Percentiles rank a stretch among this genome's conserved stretches.
phyloP scores from a whole-genome alignment of 2,113 vertebrate species.

The Entelurus aequoreus region DNA sequence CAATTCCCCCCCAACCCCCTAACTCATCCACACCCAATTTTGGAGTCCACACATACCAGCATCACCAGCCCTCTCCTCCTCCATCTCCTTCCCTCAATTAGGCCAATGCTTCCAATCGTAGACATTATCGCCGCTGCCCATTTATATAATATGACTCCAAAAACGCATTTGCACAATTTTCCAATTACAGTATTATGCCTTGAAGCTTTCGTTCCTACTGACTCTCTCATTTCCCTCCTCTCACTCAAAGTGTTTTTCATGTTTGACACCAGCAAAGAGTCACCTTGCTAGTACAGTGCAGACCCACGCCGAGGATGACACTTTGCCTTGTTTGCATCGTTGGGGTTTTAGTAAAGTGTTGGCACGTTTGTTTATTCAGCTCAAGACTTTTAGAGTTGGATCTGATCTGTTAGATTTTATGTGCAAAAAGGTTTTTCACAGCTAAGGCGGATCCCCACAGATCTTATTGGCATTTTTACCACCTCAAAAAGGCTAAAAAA shows the following conservation, averaged over 20 bases:
- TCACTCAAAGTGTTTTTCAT: conserved; percentile 59
- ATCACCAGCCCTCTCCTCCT: conserved; percentile 44
- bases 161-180: conserved; percentile 67
- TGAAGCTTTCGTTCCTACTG: conserved; percentile 53
- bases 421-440: too few relatives aligned
- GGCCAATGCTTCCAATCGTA: conserved; percentile 55
- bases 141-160: conserved; percentile 68
- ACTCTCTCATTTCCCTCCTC: conserved; percentile 47
- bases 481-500: too few relatives aligned
- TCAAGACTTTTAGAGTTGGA: too few relatives aligned
- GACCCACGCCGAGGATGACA: conserved; percentile 13
- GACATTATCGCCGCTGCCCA: conserved; percentile 64
- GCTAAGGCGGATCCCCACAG: too few relatives aligned
- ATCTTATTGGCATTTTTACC: too few relatives aligned
- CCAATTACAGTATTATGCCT: conserved; percentile 69
- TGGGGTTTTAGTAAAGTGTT: conserved; percentile 8
- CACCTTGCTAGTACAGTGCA: conserved; percentile 25
- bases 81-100: conserved; percentile 63
- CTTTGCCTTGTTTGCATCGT: conserved; percentile 6
- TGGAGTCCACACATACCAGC: conserved; percentile 22
- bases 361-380: not conserved
- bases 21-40: conserved; percentile 36
- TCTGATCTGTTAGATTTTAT: too few relatives aligned
- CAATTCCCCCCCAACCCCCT: conserved; percentile 60
- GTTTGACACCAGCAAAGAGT: conserved; percentile 55